Conservation (phyloP, 2,113 vertebrate species). For the Oryzias woworae region DNA sequence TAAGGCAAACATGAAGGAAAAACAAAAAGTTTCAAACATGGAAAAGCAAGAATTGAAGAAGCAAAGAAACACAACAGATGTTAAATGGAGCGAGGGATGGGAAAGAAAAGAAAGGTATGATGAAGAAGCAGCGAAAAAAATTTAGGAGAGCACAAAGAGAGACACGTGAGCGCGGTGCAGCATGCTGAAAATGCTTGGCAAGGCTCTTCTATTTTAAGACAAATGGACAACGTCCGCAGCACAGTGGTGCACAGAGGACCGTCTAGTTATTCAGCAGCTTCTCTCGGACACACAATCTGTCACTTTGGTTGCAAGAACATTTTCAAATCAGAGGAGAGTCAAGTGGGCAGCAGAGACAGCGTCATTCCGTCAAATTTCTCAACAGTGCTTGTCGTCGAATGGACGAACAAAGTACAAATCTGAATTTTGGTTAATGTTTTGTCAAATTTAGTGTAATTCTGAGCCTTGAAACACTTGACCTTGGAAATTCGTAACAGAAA, state of each 20-base stretch:
- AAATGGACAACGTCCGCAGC: slow-evolving; percentile 51
- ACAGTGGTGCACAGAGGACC: slow-evolving; percentile 40
- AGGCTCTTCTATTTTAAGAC: slow-evolving; percentile 64
- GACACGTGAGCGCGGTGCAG: slow-evolving; percentile 23
- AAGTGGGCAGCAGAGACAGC: no score
- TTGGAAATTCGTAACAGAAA: not conserved
- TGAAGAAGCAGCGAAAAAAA: not conserved
- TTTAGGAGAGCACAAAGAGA: slow-evolving; percentile 8
- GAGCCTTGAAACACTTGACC: not conserved
- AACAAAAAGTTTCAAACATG: not conserved
- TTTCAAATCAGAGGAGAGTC: no score
- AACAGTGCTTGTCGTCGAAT: no score
- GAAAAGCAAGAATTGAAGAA: not conserved
- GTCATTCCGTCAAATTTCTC: no score
- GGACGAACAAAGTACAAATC: no score
- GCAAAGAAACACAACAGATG: slow-evolving; percentile 5
- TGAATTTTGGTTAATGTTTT: no score
- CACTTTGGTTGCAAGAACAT: no score
- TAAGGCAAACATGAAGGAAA: slow-evolving; percentile 26
- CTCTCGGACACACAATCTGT: not conserved
- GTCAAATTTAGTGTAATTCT: no score
- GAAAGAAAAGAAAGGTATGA: not conserved
- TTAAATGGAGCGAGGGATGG: not conserved
- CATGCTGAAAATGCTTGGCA: slow-evolving; percentile 60
- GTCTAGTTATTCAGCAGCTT: slow-evolving; percentile 46